Evolutionary conservation across 2,888 invertebrate species (phyloP).

Genomic region (Harpalus rufipes): DNA sequence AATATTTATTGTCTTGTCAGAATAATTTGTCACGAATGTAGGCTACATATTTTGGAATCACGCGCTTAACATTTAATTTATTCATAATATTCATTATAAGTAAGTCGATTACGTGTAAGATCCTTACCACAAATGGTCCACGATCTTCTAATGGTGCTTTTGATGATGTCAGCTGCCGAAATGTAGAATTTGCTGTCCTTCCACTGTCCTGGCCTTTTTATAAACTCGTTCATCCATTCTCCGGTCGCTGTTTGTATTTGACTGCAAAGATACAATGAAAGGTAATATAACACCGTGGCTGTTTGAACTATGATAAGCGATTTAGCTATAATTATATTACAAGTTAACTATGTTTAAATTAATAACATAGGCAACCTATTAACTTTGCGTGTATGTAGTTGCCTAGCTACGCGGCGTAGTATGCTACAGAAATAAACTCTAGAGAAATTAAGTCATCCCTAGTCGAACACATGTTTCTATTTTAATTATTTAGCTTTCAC

Average conservation of each 20-base stretch:
- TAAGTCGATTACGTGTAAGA: constrained; percentile 57
- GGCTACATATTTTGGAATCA: constrained; percentile 31
- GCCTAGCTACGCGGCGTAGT: not conserved
- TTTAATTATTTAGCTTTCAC: constrained; percentile 21
- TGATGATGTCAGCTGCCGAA: constrained; percentile 83
- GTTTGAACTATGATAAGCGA: constrained; percentile 39
- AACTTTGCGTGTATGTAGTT: constrained; percentile 2
- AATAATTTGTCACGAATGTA: not conserved
- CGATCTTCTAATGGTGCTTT: constrained; percentile 83
- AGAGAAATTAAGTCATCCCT: constrained; percentile 1
- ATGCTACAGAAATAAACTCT: not conserved
- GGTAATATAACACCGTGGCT: not conserved
- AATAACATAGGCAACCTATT: constrained; percentile 12
- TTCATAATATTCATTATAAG: constrained; percentile 22
- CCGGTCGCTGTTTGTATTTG: constrained; percentile 84
- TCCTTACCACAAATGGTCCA: constrained; percentile 86
- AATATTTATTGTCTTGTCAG: constrained; percentile 37
- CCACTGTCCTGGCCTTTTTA: constrained; percentile 79
- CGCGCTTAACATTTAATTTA: constrained; percentile 7
- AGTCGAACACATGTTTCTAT: not conserved
- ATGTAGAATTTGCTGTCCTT: constrained; percentile 77
- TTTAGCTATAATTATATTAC: constrained; percentile 11
- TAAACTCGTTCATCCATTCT: constrained; percentile 85
- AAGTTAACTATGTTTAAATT: not conserved
- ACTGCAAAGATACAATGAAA: constrained; percentile 77